Base-by-base conservation (phyloP, 1,140 invertebrate species). In the Monomorium pharaonis region DNA sequence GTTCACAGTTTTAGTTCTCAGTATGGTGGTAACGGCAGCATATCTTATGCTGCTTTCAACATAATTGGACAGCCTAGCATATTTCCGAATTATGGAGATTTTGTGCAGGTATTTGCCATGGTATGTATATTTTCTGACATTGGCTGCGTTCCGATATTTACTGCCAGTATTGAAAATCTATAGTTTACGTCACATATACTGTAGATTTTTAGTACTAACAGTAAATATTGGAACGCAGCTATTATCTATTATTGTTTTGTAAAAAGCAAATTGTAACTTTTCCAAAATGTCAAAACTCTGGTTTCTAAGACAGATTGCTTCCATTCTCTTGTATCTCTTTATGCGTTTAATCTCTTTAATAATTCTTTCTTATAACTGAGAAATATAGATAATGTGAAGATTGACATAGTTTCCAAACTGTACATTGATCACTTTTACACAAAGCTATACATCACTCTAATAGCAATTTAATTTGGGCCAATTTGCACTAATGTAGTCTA, bases 51-150 rank as follows among this genome's bases (percentile, higher is more conserved):
- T 10, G 98, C 98, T 12, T 96, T 97, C 47, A 99, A 99, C 94
- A 96, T 99, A 86, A 96, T 97, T 81, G 98, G 98, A 10, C 96
- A 97, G 91, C 97, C 97, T 2, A 97, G 96, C 21, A 98, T 98
- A 93, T 99, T 97, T 96, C 98, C 98, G 1, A 96, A 96, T 84
- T 98, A 98, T 95, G 98, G 98, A 62, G 98, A 99, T 93, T 98
- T 97, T 96, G 97, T 98, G 14, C 97, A 98, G 93, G 97, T 98
- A 62, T 98, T 97, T 96, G 97, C 98, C 74, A 97, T 98, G 97
- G 98, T 98, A 96, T 95, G 93, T 94, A 37, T 76, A 63, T 63
- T 78, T 56, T 0, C 16, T 27, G 6, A 0, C 1, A 14, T 44
- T 14, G 33, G 0, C 5, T 37, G 4, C n/a, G n/a, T n/a, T n/a